These are phyloP conservation scores for Henricia sp. DNA, from an alignment of 53 echinoderm and acorn worm species.

Conservation along the genomic window DNA sequence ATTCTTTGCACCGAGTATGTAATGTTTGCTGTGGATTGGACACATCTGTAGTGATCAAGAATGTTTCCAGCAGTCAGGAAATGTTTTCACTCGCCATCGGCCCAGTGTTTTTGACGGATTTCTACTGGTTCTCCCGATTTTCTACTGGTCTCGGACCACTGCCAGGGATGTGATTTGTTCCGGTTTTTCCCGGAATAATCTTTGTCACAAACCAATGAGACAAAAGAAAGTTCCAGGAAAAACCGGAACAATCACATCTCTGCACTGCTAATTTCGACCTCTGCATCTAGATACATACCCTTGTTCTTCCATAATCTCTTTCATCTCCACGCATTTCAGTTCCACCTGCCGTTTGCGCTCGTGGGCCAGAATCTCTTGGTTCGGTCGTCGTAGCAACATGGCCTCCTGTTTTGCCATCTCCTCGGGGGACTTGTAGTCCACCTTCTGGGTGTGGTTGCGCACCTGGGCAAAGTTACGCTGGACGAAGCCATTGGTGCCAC, in stretches of 20 bases:
- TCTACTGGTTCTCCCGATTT: no score
- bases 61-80: no score
- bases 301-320: constrained; percentile 96
- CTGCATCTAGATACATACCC: constrained; percentile 67
- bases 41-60: no score
- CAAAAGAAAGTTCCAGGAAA: background rate
- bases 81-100: no score
- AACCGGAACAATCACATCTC: no score
- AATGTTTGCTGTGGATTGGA: no score
- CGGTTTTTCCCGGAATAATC: no score
- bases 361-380: constrained; percentile 95
- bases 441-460: constrained; percentile 83
- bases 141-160: no score
- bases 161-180: no score
- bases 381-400: constrained; percentile 77
- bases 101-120: no score
- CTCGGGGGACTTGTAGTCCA: constrained; percentile 96
- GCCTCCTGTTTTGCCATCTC: constrained; percentile 84
- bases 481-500: constrained; percentile 98
- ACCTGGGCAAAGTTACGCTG: constrained; percentile 95
- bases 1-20: no score
- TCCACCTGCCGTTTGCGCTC: constrained; percentile 96
- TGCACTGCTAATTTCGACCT: background rate
- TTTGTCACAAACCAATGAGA: background rate
- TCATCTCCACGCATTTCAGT: constrained; percentile 95